A percentile compares a stretch with the other conserved stretches of the same genome.
phyloP scores from a whole-genome alignment of 2,888 invertebrate species.

The Pelosia muscerda region DNA sequence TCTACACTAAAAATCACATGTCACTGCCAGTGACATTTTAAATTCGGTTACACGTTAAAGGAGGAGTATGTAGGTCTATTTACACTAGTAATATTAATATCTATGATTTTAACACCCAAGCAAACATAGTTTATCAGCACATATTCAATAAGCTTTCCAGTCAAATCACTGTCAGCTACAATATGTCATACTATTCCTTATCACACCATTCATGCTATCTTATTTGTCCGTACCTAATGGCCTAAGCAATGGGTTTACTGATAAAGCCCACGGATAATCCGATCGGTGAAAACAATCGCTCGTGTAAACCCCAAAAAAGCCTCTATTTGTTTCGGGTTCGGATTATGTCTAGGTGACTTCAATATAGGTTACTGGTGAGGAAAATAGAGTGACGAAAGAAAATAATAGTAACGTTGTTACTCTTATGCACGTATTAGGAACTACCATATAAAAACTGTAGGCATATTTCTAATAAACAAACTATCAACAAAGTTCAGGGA shows the following conservation, averaged over 20 bases:
- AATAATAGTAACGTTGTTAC: not conserved
- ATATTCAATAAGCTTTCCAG: not conserved
- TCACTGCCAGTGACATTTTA: too few species aligned
- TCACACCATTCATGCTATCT: conserved; percentile 17
- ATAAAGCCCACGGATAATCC: conserved; percentile 18
- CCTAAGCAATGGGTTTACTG: conserved; percentile 12
- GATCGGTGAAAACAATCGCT: conserved; percentile 11
- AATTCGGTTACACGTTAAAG: too few species aligned
- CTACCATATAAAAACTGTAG: too few species aligned
- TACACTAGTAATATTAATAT: too few species aligned
- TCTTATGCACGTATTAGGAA: not conserved
- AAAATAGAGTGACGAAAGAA: not conserved
- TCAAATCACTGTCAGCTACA: conserved; percentile 2
- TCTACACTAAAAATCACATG: too few species aligned
- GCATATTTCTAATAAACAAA: too few species aligned
- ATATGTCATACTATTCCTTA: conserved; percentile 8
- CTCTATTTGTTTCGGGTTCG: conserved; percentile 3
- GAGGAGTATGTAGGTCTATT: too few species aligned
- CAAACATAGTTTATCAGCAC: not conserved
- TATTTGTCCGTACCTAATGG: conserved; percentile 17
- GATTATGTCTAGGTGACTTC: conserved; percentile 7
- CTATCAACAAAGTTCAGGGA: too few species aligned
- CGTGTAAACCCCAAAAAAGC: not conserved
- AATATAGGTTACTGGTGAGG: not conserved
- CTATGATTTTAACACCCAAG: too few species aligned